Percentiles rank a stretch among this genome's conserved stretches.
Evolutionary conservation across 2,888 invertebrate species (phyloP).

Genomic region (Ischnura elegans): DNA sequence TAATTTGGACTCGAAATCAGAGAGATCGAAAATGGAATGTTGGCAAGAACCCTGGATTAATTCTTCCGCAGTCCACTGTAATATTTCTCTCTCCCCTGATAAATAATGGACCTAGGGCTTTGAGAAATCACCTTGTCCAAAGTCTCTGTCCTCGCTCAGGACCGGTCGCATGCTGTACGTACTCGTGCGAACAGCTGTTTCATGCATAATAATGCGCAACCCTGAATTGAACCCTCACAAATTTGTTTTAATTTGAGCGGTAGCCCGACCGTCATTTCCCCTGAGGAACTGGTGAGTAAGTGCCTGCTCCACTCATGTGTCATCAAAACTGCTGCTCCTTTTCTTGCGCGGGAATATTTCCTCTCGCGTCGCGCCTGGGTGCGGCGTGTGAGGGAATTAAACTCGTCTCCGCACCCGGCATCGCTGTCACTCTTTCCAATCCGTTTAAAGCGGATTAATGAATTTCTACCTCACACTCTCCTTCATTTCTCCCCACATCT

Average conservation of each 20-base stretch:
- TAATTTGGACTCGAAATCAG: no score
- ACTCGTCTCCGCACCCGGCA: background rate
- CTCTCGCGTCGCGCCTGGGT: background rate
- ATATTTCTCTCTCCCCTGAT: background rate
- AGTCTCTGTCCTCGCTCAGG: background rate
- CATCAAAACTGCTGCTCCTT: background rate
- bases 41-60: no score
- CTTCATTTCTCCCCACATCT: constrained; percentile 66
- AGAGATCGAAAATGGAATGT: no score
- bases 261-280: background rate
- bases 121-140: background rate
- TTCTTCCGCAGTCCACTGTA: background rate
- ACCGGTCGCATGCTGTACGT: background rate
- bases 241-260: constrained; percentile 31
- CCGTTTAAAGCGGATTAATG: constrained; percentile 12
- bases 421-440: constrained; percentile 24
- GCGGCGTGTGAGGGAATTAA: background rate
- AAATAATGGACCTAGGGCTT: background rate
- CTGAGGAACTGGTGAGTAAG: background rate
- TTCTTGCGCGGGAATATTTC: background rate
- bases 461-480: constrained; percentile 66
- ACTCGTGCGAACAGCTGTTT: background rate
- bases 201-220: constrained; percentile 6
- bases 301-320: background rate
- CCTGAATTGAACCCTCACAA: background rate